A percentile compares a stretch with the other conserved stretches of the same genome.
These are phyloP conservation scores for Eugnorisma glareosa DNA, from an alignment of 2,888 invertebrate genomes.

Conservation along the genomic window DNA sequence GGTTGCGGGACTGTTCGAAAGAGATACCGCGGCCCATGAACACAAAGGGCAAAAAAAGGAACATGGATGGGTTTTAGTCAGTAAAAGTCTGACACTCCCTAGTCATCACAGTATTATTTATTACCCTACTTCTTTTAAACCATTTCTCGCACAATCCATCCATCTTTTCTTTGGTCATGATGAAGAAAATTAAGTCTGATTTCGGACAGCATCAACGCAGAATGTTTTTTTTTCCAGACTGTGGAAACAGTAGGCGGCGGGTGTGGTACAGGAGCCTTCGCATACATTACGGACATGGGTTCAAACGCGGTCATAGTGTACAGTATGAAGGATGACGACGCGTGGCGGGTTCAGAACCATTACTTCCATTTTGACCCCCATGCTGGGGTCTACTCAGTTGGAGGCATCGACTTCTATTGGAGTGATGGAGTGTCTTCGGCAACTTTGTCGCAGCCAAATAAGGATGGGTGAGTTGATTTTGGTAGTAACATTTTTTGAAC, in stretches of 20 bases:
- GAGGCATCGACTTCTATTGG: constrained; percentile 95
- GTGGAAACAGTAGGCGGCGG: constrained; percentile 91
- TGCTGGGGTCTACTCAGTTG: constrained; percentile 93
- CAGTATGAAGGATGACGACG: constrained; percentile 91
- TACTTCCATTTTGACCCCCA: constrained; percentile 95
- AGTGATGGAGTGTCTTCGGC: constrained; percentile 94
- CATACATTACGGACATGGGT: constrained; percentile 94
- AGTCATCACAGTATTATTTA: not conserved
- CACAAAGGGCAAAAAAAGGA: too few species aligned
- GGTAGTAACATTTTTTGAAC: too few species aligned
- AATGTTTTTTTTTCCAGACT: constrained; percentile 81
- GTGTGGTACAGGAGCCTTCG: constrained; percentile 90
- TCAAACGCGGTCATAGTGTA: constrained; percentile 94
- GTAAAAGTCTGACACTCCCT: too few species aligned
- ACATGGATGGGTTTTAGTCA: too few species aligned
- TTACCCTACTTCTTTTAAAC: not conserved
- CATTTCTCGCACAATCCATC: not conserved
- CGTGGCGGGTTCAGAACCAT: constrained; percentile 94
- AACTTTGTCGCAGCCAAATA: constrained; percentile 89
- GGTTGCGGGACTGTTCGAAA: too few species aligned
- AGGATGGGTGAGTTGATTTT: constrained; percentile 80
- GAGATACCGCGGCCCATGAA: too few species aligned
- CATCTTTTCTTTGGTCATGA: not conserved
- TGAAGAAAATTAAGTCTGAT: not conserved
- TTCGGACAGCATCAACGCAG: too few species aligned